Conservation (phyloP, 2,797 vertebrate genomes). For the Chloroceryle inda region DNA sequence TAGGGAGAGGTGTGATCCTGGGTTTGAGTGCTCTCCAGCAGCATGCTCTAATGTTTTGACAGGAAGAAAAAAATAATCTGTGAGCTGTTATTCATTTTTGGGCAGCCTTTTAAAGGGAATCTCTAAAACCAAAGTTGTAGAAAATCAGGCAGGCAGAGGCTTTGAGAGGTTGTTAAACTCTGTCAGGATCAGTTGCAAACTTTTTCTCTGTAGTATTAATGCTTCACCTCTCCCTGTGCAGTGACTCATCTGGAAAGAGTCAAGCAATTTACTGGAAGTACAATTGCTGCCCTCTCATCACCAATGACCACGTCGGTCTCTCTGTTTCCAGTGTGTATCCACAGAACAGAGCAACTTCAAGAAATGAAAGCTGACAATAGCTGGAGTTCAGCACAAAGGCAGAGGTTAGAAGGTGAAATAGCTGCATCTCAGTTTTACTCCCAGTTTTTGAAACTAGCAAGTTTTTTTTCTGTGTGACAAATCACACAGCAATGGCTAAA, state of each 20-base stretch:
- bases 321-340: not conserved
- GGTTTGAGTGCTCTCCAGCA: not conserved
- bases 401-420: slow-evolving; percentile 2
- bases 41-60: not conserved
- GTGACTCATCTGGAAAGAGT: slow-evolving; percentile 25
- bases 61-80: not conserved
- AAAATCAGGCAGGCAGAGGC: not conserved
- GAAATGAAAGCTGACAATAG: slow-evolving; percentile 43
- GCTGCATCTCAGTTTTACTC: not conserved
- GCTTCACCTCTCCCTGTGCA: not conserved
- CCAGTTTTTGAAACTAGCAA: not conserved
- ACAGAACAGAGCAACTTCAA: not conserved
- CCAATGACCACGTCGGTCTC: not conserved
- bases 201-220: not conserved
- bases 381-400: not conserved
- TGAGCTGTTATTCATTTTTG: not conserved
- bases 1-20: not conserved
- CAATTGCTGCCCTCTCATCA: not conserved
- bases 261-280: slow-evolving; percentile 3
- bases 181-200: not conserved
- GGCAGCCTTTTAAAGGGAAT: not conserved
- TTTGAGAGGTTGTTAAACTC: not conserved
- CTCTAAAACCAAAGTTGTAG: not conserved
- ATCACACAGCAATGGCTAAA: not conserved
- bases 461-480: not conserved